Percentiles rank a stretch among this genome's conserved stretches.
Conservation (phyloP, 2,113 vertebrate genomes). For the Odocoileus virginianus region DNA sequence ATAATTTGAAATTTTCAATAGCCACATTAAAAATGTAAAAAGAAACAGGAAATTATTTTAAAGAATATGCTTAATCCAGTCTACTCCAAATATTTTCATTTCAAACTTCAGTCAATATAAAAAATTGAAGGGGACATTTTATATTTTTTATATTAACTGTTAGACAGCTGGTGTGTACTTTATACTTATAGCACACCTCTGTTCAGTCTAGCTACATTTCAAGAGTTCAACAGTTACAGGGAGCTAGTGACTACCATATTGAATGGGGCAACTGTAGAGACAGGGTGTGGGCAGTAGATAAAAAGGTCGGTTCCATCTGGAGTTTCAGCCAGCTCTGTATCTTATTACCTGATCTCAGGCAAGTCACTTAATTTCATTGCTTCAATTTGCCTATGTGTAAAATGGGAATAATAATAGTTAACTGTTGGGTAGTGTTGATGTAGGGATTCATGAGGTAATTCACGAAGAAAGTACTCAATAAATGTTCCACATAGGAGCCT, state of each 20-base stretch:
- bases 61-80: neutral
- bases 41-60: neutral
- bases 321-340: neutral
- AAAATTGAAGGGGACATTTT: neutral
- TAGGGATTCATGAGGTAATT: neutral
- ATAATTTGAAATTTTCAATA: neutral
- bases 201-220: neutral
- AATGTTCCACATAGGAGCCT: neutral
- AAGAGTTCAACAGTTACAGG: neutral
- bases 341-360: neutral
- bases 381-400: neutral
- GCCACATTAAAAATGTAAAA: neutral
- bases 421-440: neutral
- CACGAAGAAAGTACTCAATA: neutral
- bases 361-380: neutral
- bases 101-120: neutral
- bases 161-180: neutral
- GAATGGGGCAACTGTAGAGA: neutral
- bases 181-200: neutral
- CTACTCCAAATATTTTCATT: neutral
- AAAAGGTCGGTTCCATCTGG: neutral
- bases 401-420: neutral
- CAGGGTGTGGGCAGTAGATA: rapidly evolving
- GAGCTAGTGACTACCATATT: neutral
- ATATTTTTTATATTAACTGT: neutral